Evolutionary conservation across 2,888 invertebrate genomes (phyloP), one percentile per base, ranked within the genome.

Genomic region (Hyppa rectilinea): DNA sequence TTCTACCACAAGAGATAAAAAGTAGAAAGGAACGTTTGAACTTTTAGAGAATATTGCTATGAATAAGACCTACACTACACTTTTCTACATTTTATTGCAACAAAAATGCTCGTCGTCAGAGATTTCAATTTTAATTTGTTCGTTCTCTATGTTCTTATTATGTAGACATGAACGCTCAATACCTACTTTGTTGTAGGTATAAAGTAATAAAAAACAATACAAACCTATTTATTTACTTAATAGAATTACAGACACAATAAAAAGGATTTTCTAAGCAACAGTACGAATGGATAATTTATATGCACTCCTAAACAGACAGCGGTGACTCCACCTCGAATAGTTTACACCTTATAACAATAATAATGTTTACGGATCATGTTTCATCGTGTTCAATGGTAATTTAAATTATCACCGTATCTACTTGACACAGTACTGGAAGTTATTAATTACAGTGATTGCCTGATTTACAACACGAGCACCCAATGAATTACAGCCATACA

Each of bases 371-470:
- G 34, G 47, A 58, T 77, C n/a, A 26, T 34, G 43, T 53, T 61
- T 34, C 9, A 55, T 31, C 31, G 29, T 47, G 10, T 47, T 31
- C 26, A 60, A 17, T 56, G 40, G 40, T 52, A 12, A 67, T 63
- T 68, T 61, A 47, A 72, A 67, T 55, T 26, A 63, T 56, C 23
- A 40, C 20, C 29, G n/a, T 29, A 49, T 45, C n/a, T n/a, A 50
- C 67, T 59, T 62, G 56, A 61, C 29, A 56, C 40, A 10, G 40
- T 26, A 31, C 31, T 29, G 31, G 20, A 14, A 17, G 45, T 65
- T 64, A 80, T 73, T 77, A 68, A 77, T 71, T 40, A 64, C n/a
- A 62, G 52, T 56, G 38, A 58, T 63, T 53, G 43, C 49, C 65
- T 63, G 73, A 73, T 76, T 67, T 62, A 66, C 49, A 55, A 43